phyloP scores from a whole-genome alignment of 2,113 vertebrate genomes.

The Myotis yumanensis region DNA sequence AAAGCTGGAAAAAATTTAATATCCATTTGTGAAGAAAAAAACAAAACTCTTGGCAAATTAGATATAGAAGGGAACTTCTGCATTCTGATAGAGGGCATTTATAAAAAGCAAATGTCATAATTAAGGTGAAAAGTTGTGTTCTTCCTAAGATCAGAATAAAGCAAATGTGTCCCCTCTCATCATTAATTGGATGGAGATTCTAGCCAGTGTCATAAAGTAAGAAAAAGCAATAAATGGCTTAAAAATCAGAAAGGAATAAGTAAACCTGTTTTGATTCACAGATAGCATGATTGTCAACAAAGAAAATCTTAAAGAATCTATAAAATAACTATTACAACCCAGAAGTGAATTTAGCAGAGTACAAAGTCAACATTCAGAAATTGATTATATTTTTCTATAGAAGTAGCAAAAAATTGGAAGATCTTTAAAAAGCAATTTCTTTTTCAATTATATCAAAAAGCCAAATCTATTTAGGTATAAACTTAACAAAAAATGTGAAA shows the following conservation, averaged over 20 bases:
- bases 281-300: not conserved
- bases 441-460: not conserved
- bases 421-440: conserved; percentile 28
- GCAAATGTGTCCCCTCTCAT: not conserved
- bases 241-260: not conserved
- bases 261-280: not conserved
- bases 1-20: conserved; percentile 41
- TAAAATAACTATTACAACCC: conserved; percentile 36
- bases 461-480: conserved; percentile 6
- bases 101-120: conserved; percentile 26
- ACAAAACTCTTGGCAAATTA: conserved; percentile 4
- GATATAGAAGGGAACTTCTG: conserved; percentile 3
- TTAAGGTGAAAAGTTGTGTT: not conserved
- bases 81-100: conserved; percentile 14
- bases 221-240: not conserved
- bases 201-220: not conserved
- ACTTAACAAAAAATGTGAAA: not conserved
- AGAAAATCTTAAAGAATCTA: not conserved
- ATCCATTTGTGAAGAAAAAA: not conserved
- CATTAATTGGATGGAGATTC: not conserved
- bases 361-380: conserved; percentile 29
- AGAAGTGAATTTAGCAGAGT: conserved; percentile 35
- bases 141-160: not conserved
- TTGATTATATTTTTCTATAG: not conserved
- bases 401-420: conserved; percentile 23